Percentiles rank a stretch among this genome's conserved stretches.
These are phyloP conservation scores for Chydorus sphaericus DNA, from an alignment of 2,888 invertebrate species.

Conservation along the genomic window DNA sequence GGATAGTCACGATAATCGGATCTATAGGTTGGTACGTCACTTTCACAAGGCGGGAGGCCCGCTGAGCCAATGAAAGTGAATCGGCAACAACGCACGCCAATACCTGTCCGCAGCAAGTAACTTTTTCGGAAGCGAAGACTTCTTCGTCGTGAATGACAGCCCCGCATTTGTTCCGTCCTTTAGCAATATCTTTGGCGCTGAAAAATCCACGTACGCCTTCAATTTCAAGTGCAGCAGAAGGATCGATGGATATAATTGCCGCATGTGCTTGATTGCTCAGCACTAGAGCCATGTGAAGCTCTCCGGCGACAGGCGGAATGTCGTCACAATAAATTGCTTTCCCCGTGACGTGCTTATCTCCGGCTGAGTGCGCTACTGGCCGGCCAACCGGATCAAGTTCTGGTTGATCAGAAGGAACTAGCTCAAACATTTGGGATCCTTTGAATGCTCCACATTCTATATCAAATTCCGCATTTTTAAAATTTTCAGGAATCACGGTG, in stretches of 20 bases:
- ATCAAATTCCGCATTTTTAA: neutral
- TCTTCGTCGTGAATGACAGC: conserved; percentile 65
- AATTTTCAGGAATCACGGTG: neutral
- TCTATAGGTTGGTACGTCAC: conserved; percentile 65
- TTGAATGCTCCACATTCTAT: conserved; percentile 20
- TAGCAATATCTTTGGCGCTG: conserved; percentile 57
- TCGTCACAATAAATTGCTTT: conserved; percentile 88
- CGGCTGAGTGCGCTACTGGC: conserved; percentile 65
- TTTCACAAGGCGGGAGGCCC: conserved; percentile 63
- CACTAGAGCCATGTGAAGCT: conserved; percentile 46
- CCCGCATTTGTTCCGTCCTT: conserved; percentile 49
- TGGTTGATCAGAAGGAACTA: conserved; percentile 40
- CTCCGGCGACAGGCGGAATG: conserved; percentile 56
- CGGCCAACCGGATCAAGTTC: conserved; percentile 59
- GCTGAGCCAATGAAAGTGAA: conserved; percentile 62
- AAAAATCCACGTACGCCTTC: conserved; percentile 72
- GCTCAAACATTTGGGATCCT: conserved; percentile 44
- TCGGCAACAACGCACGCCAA: conserved; percentile 67
- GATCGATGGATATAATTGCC: conserved; percentile 56
- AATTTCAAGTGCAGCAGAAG: conserved; percentile 50
- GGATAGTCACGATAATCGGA: conserved; percentile 70
- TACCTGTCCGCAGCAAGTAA: conserved; percentile 60
- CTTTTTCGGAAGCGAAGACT: conserved; percentile 58
- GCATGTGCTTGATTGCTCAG: conserved; percentile 66
- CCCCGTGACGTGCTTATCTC: conserved; percentile 74